Base-by-base conservation (phyloP, 2,888 invertebrate genomes). In the Tiliacea aurago region DNA sequence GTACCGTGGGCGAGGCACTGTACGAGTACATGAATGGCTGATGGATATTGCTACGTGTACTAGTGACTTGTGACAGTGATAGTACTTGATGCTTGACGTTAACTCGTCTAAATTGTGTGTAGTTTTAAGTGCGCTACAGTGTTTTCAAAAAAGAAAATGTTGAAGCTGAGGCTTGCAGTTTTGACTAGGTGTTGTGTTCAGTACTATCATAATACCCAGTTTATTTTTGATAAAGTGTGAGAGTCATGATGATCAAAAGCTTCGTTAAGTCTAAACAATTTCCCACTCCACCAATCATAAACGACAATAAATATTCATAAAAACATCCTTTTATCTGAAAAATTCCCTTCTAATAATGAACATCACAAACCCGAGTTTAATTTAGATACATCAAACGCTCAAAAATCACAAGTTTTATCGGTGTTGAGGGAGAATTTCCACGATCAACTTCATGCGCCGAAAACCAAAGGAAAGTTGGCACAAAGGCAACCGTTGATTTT, bases 391-490 rank as follows among this genome's bases (percentile, higher is more conserved):
- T 94, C 94, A 95, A 95, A 95, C 90, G 93, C 80, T 87, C 82
- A 72, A 90, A 91, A 93, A 94, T 92, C 92, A 90, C 88, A 94
- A 94, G 92, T 93, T 93, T 91, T 90, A 93, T 87, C 91, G 88
- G 90, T 86, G 90, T 92, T 91, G 91, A 90, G 90, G 87, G 89
- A 87, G 93, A 92, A 93, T 93, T 93, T 86, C 87, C 85, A 91
- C 91, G 94, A 91, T 93, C 93, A 94, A 95, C 95, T 95, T 94
- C 91, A 93, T 93, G 92, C 92, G 89, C 90, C 90, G 91, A 93
- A 94, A 95, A 92, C 91, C 93, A 94, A 94, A 95, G 93, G 93
- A 94, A 93, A 94, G 91, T 93, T 93, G 73, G 84, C 89, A 88
- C 91, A 95, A 95, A 95, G 94, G 94, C 92, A 90, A 87, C 76